Evolutionary conservation across 2,888 invertebrate species (phyloP), one percentile per base, ranked within the genome.

Genomic region (Psylliodes chrysocephalus): DNA sequence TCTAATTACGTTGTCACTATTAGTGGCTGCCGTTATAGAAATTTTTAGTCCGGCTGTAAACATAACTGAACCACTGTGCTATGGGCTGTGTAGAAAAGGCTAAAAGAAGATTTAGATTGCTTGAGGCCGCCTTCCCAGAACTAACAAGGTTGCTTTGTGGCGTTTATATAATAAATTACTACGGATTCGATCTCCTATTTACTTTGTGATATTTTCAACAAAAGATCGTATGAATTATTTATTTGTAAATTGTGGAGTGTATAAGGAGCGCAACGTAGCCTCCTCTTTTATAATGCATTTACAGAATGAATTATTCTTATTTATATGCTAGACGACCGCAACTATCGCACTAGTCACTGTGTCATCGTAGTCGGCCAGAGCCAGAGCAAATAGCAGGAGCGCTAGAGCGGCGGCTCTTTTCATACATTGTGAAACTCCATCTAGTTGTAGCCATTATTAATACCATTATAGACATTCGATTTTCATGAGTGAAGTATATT

Each of bases 61-160:
- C n/a, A 30, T 30, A 30, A 6, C 4, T 30, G 8, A 30, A 8
- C 30, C 30, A 30, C 30, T 8, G 35, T 35, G 35, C 10, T 12
- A 14, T 35, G 10, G 35, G 5, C 12, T 35, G 35, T 8, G 35
- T 35, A 46, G 14, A 46, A 46, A 46, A 25, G 46, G 4, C 46
- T 22, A 49, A 57, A 35, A 64, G 60, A 54, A 64, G 60, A 54
- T 55, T 53, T 25, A 47, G 44, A 51, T 51, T 74, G 76, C 75
- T 69, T 70, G 68, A 73, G 78, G 77, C 60, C 66, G 70, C 73
- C 77, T 79, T 80, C 79, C 75, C 68, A 77, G 79, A 79, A 80
- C 77, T 79, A 80, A 79, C 78, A 79, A 78, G 77, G 77, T 74
- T 79, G 78, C 79, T 80, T 80, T 80, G 79, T 78, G 75, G 73